These are phyloP conservation scores for Tretioscincus oriximinensis DNA, from an alignment of 2,113 vertebrate genomes.

Conservation along the genomic window DNA sequence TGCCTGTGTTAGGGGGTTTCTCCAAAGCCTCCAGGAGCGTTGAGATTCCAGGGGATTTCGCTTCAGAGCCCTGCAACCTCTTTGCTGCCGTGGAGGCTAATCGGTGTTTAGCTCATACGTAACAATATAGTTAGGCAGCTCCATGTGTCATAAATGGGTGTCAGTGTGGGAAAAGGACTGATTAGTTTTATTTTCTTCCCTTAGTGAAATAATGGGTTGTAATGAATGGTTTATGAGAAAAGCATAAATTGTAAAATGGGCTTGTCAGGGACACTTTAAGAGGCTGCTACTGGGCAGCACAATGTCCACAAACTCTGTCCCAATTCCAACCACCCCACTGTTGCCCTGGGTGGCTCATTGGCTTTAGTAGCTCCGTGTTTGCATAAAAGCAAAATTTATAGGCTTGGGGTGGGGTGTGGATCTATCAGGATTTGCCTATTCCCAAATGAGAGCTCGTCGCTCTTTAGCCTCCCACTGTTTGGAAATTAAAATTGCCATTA, in stretches of 20 bases:
- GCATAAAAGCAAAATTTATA: conserved; percentile 45
- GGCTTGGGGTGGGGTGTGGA: neutral
- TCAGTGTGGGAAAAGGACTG: conserved; percentile 5
- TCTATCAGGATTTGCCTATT: neutral
- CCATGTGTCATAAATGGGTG: conserved; percentile 21
- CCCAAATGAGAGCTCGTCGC: neutral
- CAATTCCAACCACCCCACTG: neutral
- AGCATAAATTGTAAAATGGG: conserved; percentile 22
- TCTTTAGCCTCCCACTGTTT: neutral
- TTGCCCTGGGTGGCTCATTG: neutral
- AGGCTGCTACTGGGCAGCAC: neutral
- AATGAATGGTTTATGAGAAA: conserved; percentile 5
- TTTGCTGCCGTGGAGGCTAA: neutral
- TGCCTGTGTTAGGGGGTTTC: neutral
- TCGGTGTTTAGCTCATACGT: neutral
- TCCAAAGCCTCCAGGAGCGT: too few species aligned
- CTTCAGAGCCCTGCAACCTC: neutral
- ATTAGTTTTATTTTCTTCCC: conserved; percentile 30
- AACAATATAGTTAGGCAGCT: conserved; percentile 5
- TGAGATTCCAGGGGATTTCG: neutral
- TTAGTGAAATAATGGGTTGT: conserved; percentile 16
- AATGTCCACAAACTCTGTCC: neutral
- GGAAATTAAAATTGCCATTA: conserved; percentile 9
- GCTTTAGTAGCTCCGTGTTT: conserved; percentile 19
- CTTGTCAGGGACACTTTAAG: conserved; percentile 3